A percentile compares a stretch with the other conserved stretches of the same genome.
Conservation (phyloP, 1,140 invertebrate genomes). For the Lepidurus arcticus region DNA sequence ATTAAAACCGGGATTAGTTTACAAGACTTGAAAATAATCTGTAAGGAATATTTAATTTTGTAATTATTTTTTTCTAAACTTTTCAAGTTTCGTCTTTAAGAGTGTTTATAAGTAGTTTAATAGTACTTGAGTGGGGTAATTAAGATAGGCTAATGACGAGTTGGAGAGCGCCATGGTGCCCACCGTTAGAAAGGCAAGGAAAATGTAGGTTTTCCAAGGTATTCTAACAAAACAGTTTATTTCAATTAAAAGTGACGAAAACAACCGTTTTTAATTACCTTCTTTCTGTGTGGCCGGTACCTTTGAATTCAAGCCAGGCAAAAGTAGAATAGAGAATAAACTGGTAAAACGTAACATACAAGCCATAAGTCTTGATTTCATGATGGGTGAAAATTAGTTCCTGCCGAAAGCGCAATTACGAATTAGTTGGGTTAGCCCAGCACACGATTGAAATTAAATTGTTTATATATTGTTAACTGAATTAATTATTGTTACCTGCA, state of each 20-base stretch:
- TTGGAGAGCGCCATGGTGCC: slow-evolving; percentile 96
- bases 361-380: slow-evolving; percentile 81
- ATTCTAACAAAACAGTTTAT: slow-evolving; percentile 58
- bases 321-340: slow-evolving; percentile 80
- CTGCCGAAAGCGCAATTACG: slow-evolving; percentile 42
- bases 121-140: slow-evolving; percentile 76
- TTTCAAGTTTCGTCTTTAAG: neutral
- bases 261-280: slow-evolving; percentile 53
- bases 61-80: neutral
- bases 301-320: slow-evolving; percentile 65
- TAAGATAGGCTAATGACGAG: slow-evolving; percentile 87
- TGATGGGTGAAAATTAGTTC: slow-evolving; percentile 86
- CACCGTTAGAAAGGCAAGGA: slow-evolving; percentile 78
- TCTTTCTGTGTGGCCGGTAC: slow-evolving; percentile 58
- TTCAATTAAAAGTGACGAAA: slow-evolving; percentile 32
- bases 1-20: slow-evolving; percentile 92
- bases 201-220: slow-evolving; percentile 69
- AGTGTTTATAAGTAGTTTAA: neutral
- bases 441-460: no score
- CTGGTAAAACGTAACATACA: slow-evolving; percentile 88
- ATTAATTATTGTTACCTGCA: slow-evolving; percentile 54
- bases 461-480: slow-evolving; percentile 25
- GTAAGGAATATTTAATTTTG: slow-evolving; percentile 36
- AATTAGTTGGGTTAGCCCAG: no score
- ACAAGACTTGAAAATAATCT: slow-evolving; percentile 93